These are phyloP conservation scores for Agelas oroides DNA, from an alignment of 37 sponge, comb jelly and placozoan species.

Conservation along the genomic window DNA sequence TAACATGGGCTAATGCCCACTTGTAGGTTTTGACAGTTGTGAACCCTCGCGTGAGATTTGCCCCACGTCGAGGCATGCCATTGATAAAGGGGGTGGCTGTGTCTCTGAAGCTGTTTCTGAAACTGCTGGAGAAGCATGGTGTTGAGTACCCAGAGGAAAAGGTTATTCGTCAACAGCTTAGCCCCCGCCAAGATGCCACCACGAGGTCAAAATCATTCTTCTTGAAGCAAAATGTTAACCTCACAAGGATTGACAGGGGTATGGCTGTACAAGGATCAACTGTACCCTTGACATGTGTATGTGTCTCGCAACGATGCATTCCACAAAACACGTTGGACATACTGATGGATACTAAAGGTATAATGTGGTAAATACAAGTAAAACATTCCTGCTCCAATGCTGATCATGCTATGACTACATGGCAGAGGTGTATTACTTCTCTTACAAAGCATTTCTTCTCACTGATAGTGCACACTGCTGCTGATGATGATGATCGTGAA, in stretches of 20 bases:
- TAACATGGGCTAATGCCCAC: neutral
- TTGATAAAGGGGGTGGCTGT: conserved; percentile 2
- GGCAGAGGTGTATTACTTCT: no score
- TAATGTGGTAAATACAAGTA: no score
- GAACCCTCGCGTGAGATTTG: neutral
- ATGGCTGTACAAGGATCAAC: no score
- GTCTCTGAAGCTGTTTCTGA: neutral
- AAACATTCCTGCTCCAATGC: no score
- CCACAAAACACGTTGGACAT: no score
- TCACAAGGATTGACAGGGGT: neutral
- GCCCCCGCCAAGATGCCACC: conserved; percentile 2
- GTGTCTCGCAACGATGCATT: no score
- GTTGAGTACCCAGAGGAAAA: conserved; percentile 5
- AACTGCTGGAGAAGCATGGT: neutral
- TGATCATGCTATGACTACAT: no score
- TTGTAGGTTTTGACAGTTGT: conserved; percentile 1
- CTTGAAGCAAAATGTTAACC: neutral
- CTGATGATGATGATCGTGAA: no score
- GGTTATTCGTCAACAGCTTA: neutral
- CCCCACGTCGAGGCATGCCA: neutral
- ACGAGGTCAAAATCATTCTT: conserved; percentile 3
- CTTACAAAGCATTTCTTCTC: no score
- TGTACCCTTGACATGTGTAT: no score
- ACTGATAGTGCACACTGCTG: no score
- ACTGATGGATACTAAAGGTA: no score